Evolutionary conservation across 2,797 vertebrate genomes (phyloP), one percentile per base, ranked within the genome.

Genomic region (Molossus molossus): DNA sequence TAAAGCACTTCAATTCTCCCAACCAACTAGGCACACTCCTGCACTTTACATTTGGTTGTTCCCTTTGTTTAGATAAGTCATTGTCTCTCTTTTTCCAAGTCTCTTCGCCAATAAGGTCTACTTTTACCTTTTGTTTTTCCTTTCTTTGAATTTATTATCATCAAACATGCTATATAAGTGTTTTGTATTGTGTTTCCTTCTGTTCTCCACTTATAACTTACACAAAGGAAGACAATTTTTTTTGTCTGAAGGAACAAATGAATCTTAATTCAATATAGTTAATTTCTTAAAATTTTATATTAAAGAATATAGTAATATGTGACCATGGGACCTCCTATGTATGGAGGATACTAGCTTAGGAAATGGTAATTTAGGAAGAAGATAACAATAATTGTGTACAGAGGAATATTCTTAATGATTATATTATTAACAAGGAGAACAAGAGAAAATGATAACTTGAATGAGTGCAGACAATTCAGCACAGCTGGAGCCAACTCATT

Each of bases 361-460:
- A 72, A 84, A 95, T 57, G 40, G 69, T 96, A 70, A 76, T 17
- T n/a, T 87, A 45, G 29, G 5, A 92, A 70, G 17, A 92, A 75
- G 15, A 48, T 45, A 84, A 67, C 11, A 83, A 7, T 48, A 87
- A 50, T 17, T 84, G 11, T 13, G 76, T 40, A 65, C 4, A 76
- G 5, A 58, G 20, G 7, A 79, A 55, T 57, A 20, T 73, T 62
- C 86, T 85, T 80, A 53, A 82, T 53, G 27, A 58, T 67, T 64
- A 55, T 65, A 65, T 50, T 72, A 87, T 50, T 72, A 87, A 85
- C 20, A 73, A 87, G 40, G 20, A 80, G 17, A 69, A 33, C 9
- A 67, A 87, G 8, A 93, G 33, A 57, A 87, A 94, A 62, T 4
- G 20, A 86, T 5, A 60, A 72, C 25, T 69, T 90, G 53, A 87